Base-by-base conservation (phyloP, 2,113 vertebrate genomes). In the Propithecus coquereli region DNA sequence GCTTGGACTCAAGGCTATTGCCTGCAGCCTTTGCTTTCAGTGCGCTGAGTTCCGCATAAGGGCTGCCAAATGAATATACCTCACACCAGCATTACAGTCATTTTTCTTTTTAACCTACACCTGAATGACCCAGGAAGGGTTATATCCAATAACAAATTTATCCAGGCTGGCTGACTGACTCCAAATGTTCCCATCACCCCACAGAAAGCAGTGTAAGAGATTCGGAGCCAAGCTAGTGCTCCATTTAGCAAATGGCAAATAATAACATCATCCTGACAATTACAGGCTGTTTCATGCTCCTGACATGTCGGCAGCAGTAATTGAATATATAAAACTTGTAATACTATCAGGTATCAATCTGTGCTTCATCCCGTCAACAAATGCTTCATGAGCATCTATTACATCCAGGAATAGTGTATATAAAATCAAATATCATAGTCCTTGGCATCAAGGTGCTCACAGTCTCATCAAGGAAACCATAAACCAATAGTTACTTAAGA, bases 41-140 rank as follows among this genome's bases (percentile, higher is more conserved):
- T 10, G 82, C 91, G 63, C 0, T 27, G 80, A 96, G 70, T 94
- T 97, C 91, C 94, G 37, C 32, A 4, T 11, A 16, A 96, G 63
- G 65, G 61, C 77, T 87, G 90, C 92, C 88, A 96, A 87, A 76
- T 57, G 95, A 96, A 90, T 94, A 74, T 66, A 81, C 52, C 34
- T 94, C 61, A 77, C 71, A 54, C 76, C 27, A 73, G 12, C 57
- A 87, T 96, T 92, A 27, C 1, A 27, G 76, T 96, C 87, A 93
- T 95, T 97, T 97, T 96, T 95, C 95, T 94, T 96, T 96, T 96
- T 96, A 97, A 96, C 92, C 97, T 94, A 70, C 22, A 97, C 91
- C 91, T 92, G 90, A 95, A 92, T 95, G 96, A 97, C 90, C 95
- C 61, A 90, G 87, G 84, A 80, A 95, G 54, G 85, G 76, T 94